A percentile compares a stretch with the other conserved stretches of the same genome.
Conservation (phyloP, 2,888 invertebrate genomes). For the Drosophila robusta region DNA sequence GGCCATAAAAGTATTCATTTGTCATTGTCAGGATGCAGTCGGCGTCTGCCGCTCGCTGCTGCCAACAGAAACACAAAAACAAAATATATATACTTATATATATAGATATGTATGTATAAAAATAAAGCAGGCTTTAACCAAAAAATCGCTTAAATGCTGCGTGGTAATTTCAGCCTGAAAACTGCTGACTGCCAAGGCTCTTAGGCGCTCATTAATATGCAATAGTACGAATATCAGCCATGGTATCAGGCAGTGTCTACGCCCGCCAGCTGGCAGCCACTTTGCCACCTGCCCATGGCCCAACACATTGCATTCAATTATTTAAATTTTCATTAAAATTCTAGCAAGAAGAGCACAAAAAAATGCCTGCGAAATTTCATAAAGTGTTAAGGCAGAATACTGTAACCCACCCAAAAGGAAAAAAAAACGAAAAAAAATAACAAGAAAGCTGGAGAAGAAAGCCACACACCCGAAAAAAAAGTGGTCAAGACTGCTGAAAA, state of each 20-base stretch:
- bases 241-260: constrained; percentile 9
- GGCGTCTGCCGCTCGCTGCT: constrained; percentile 43
- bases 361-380: constrained; percentile 56
- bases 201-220: constrained; percentile 77
- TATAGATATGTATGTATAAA: not conserved
- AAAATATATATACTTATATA: not conserved
- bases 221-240: constrained; percentile 43
- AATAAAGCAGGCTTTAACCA: constrained; percentile 60
- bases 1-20: constrained; percentile 80
- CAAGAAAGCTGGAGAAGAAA: constrained; percentile 1
- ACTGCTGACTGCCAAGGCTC: constrained; percentile 44
- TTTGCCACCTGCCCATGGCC: constrained; percentile 27
- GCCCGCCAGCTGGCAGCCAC: constrained; percentile 40
- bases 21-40: constrained; percentile 77
- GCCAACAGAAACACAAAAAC: constrained; percentile 15
- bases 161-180: constrained; percentile 39
- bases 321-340: constrained; percentile 79
- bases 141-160: constrained; percentile 52
- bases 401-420: constrained; percentile 7
- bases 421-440: constrained; percentile 10
- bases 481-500: constrained; percentile 64
- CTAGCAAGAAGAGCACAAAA: constrained; percentile 39
- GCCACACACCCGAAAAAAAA: constrained; percentile 27
- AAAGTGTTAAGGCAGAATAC: constrained; percentile 67
- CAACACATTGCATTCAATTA: constrained; percentile 66